These are phyloP conservation scores for Leucozona laternaria DNA, from an alignment of 2,888 invertebrate species.

Conservation along the genomic window DNA sequence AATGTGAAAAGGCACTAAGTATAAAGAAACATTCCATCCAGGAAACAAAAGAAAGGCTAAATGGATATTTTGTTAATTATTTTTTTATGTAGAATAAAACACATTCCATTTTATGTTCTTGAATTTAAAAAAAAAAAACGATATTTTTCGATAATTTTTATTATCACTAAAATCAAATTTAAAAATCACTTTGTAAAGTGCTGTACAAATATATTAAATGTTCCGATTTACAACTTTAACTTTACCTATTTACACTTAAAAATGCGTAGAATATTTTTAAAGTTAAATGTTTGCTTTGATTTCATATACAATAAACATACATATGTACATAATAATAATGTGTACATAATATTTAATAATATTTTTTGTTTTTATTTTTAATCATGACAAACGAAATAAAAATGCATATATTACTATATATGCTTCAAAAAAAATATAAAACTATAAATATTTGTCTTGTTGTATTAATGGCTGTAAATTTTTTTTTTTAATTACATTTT, in stretches of 20 bases:
- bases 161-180: slow-evolving; percentile 33
- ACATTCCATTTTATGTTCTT: slow-evolving; percentile 70
- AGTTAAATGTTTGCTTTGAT: slow-evolving; percentile 55
- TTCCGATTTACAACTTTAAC: slow-evolving; percentile 68
- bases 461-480: slow-evolving; percentile 76
- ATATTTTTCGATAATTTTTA: slow-evolving; percentile 70
- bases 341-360: slow-evolving; percentile 20
- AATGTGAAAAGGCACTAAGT: slow-evolving; percentile 39
- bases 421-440: slow-evolving; percentile 40
- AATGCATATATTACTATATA: slow-evolving; percentile 65
- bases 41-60: slow-evolving; percentile 75
- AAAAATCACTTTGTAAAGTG: slow-evolving; percentile 61
- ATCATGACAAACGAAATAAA: slow-evolving; percentile 70
- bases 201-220: slow-evolving; percentile 72
- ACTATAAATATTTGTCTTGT: slow-evolving; percentile 53
- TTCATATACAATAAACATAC: slow-evolving; percentile 14
- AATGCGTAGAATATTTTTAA: slow-evolving; percentile 49
- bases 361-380: slow-evolving; percentile 49
- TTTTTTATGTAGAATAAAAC: slow-evolving; percentile 27
- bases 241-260: slow-evolving; percentile 57
- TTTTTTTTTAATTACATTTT: slow-evolving; percentile 4
- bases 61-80: slow-evolving; percentile 51
- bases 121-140: slow-evolving; percentile 17
- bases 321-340: slow-evolving; percentile 20
- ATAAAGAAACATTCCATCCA: slow-evolving; percentile 75